These are phyloP conservation scores for Calosoma granatense DNA, from an alignment of 1,140 invertebrate species.

Conservation along the genomic window DNA sequence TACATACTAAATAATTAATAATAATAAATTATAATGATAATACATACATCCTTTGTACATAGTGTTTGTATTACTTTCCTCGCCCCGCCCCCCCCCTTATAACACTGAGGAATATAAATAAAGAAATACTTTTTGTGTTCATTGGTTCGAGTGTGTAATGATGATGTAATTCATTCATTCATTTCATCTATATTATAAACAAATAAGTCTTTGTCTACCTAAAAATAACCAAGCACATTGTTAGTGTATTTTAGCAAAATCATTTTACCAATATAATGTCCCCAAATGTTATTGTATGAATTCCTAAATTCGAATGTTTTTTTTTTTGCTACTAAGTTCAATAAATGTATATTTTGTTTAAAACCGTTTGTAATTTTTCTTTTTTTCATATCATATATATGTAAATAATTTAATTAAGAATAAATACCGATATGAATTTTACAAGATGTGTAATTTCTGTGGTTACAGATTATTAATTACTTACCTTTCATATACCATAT, in stretches of 20 bases:
- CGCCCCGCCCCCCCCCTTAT: too few species aligned
- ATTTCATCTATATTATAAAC: not conserved
- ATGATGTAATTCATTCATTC: not conserved
- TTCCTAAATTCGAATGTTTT: not conserved
- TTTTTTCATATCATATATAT: slow-evolving; percentile 6
- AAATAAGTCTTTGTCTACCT: not conserved
- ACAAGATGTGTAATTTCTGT: not conserved
- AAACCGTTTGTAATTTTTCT: not conserved
- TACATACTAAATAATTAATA: too few species aligned
- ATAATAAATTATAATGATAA: too few species aligned
- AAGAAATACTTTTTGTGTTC: not conserved
- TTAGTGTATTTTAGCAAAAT: not conserved
- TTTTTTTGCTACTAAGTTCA: too few species aligned
- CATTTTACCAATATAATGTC: not conserved
- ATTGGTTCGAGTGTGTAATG: not conserved
- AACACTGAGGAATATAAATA: not conserved
- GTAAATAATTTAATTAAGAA: not conserved
- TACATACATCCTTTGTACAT: not conserved
- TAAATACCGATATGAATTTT: slow-evolving; percentile 1
- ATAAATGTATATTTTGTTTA: slow-evolving; percentile 7
- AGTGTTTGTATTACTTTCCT: slow-evolving; percentile 5
- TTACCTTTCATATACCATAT: not conserved
- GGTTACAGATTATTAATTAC: not conserved
- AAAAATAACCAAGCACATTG: not conserved
- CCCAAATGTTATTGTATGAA: not conserved